These are phyloP conservation scores for Euglossa dilemma DNA, from an alignment of 1,140 invertebrate species.

Conservation along the genomic window DNA sequence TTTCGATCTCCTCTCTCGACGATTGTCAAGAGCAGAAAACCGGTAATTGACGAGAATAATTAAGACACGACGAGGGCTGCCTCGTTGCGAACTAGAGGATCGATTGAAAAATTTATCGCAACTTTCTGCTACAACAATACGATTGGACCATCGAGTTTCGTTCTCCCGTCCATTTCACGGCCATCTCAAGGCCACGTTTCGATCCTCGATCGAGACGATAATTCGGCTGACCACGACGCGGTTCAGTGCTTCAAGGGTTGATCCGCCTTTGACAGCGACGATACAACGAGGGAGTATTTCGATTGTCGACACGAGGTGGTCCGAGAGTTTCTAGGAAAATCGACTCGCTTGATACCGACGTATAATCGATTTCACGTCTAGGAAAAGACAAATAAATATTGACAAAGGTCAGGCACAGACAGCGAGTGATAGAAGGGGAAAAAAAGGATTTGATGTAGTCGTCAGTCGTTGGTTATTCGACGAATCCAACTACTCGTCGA, in stretches of 20 bases:
- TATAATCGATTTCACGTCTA: conserved; percentile 30
- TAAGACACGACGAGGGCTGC: conserved; percentile 52
- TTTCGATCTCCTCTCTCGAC: neutral
- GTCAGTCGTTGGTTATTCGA: neutral
- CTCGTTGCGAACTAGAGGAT: conserved; percentile 61
- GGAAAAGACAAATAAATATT: conserved; percentile 63
- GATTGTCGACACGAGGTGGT: conserved; percentile 56
- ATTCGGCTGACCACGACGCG: conserved; percentile 5
- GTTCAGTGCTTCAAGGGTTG: neutral
- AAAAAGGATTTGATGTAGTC: conserved; percentile 52
- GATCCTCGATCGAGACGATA: neutral
- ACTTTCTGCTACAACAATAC: conserved; percentile 22
- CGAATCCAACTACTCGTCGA: neutral
- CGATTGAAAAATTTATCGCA: conserved; percentile 67
- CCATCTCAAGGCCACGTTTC: conserved; percentile 1
- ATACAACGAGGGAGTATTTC: conserved; percentile 25
- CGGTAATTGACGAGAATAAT: conserved; percentile 73
- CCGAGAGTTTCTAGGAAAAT: conserved; percentile 42
- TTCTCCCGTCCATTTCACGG: conserved; percentile 10
- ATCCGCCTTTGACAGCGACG: neutral
- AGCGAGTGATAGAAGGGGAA: conserved; percentile 68
- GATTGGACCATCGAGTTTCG: conserved; percentile 49
- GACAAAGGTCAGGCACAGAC: conserved; percentile 77
- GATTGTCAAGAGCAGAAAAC: neutral
- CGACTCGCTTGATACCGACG: conserved; percentile 18